These are phyloP conservation scores for Protodeltote pygarga DNA, from an alignment of 2,888 invertebrate genomes.

Conservation along the genomic window DNA sequence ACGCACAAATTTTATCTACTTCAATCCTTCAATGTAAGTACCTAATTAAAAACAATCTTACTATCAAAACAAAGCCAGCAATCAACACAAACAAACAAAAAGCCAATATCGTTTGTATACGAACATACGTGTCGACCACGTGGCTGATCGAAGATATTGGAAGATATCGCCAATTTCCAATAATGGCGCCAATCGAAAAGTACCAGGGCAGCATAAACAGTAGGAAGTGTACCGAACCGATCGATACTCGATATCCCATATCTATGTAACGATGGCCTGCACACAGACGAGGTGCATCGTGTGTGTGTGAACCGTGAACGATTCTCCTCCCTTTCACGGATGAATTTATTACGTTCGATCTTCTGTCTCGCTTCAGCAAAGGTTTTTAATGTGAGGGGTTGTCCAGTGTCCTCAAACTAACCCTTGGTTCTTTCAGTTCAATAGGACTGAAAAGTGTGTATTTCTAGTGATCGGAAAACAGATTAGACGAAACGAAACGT, in stretches of 20 bases:
- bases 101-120: slow-evolving; percentile 15
- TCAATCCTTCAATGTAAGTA: too few relatives aligned
- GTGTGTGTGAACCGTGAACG: slow-evolving; percentile 29
- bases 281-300: slow-evolving; percentile 23
- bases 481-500: too few relatives aligned
- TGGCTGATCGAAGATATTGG: slow-evolving; percentile 22
- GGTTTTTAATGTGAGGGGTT: background rate
- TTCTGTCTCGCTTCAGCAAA: background rate
- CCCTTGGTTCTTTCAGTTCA: too few relatives aligned
- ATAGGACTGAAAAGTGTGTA: too few relatives aligned
- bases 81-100: too few relatives aligned
- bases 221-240: slow-evolving; percentile 40
- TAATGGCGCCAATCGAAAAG: slow-evolving; percentile 32
- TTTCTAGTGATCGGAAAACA: too few relatives aligned
- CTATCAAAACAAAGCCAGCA: too few relatives aligned
- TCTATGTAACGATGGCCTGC: slow-evolving; percentile 20
- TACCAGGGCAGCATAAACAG: slow-evolving; percentile 32
- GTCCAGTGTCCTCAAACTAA: too few relatives aligned
- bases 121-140: slow-evolving; percentile 1
- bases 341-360: slow-evolving; percentile 8
- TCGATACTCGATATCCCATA: slow-evolving; percentile 38
- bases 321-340: slow-evolving; percentile 21
- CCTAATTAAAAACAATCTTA: too few relatives aligned
- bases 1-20: too few relatives aligned
- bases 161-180: slow-evolving; percentile 31